Base-by-base conservation (phyloP, 2,797 vertebrate species). In the Acipenser ruthenus region DNA sequence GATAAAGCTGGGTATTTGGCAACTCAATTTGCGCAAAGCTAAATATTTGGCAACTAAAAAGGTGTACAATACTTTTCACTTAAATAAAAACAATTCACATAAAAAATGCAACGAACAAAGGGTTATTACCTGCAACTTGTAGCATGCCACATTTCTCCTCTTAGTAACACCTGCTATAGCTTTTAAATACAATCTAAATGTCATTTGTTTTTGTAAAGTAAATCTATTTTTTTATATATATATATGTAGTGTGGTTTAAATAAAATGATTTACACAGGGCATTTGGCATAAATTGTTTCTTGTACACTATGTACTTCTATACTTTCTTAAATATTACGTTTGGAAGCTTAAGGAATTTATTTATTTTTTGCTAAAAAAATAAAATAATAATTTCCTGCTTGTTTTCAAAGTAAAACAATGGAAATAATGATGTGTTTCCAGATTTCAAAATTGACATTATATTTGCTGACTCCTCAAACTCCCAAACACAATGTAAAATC, bases 401-500 rank as follows among this genome's bases (percentile, higher is more conserved):
- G 37, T 37, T 37, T 37, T 37, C 5, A 37, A 37, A 37, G 37
- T 37, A 68, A 83, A 85, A 84, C 51, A 53, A 82, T 75, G 74
- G 71, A 69, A 74, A 78, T 82, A 83, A 84, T 78, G 65, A 72
- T 84, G 77, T 79, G 82, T 80, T 82, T 82, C 84, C 73, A 84
- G 78, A 80, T 73, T 50, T 73, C 78, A 83, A 80, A 80, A 61
- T 61, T 9, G 55, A 12, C 23, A 55, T 58, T 86, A 87, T 85
- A 18, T 18, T 2, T 84, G 88, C 86, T 78, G 68, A 86, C 83
- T 82, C 78, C 74, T 83, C 80, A 80, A 87, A 83, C 81, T 82
- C 78, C 82, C 81, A 86, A 90, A 85, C 82, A 89, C 85, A 52
- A 88, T 83, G 85, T 84, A 85, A 87, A 65, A 60, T 67, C 73